Evolutionary conservation across 2,113 vertebrate genomes (phyloP).

Genomic region (Corydoras sp.): DNA sequence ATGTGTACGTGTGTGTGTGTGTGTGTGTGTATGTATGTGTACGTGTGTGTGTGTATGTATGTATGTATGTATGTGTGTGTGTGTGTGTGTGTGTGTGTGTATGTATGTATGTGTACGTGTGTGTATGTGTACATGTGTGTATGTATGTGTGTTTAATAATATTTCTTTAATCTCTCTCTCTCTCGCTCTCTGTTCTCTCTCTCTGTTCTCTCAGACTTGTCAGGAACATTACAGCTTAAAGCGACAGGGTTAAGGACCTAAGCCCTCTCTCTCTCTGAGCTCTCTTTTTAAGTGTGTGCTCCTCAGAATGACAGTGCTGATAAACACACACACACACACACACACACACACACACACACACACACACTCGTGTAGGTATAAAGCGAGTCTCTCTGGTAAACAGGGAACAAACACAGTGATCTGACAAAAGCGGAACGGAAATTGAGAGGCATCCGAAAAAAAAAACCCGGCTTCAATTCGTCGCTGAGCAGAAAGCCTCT

Average conservation of each 20-base stretch:
- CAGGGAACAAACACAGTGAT: constrained; percentile 44
- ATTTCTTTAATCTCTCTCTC: too few relatives aligned
- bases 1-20: too few relatives aligned
- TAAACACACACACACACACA: constrained; percentile 32
- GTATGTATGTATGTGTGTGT: too few relatives aligned
- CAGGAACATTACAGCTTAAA: constrained; percentile 45
- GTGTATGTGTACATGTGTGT: too few relatives aligned
- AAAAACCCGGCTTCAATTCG: constrained; percentile 37
- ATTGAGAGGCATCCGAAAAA: constrained; percentile 42
- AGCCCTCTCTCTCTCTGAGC: constrained; percentile 36
- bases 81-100: too few relatives aligned
- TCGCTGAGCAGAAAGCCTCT: constrained; percentile 30
- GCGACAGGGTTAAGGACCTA: constrained; percentile 45
- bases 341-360: constrained; percentile 24
- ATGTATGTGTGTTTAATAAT: too few relatives aligned
- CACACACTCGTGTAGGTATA: constrained; percentile 26
- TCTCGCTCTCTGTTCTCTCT: too few relatives aligned
- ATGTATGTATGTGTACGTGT: too few relatives aligned
- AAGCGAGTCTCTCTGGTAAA: constrained; percentile 39
- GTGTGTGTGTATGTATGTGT: too few relatives aligned
- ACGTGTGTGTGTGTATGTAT: too few relatives aligned
- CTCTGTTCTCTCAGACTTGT: constrained; percentile 30
- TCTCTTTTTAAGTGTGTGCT: constrained; percentile 11
- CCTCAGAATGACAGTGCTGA: constrained; percentile 37
- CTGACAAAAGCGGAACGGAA: constrained; percentile 45